Conservation (phyloP, 2,797 vertebrate species). For the Ctenosaura bakeri region DNA sequence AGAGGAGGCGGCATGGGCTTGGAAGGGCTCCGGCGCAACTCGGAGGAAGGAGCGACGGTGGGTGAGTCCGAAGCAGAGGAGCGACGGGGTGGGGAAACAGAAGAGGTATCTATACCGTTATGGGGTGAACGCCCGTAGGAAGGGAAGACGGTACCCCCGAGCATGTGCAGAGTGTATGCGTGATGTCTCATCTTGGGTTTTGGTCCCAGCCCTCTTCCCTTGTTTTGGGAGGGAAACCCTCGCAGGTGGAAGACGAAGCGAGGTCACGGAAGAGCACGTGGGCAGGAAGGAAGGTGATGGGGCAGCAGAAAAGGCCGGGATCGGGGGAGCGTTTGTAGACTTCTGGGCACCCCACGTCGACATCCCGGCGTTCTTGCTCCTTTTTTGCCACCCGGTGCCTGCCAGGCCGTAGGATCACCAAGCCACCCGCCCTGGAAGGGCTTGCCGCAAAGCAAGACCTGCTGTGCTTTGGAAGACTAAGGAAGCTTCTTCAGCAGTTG, state of each 20-base stretch:
- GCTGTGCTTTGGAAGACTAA: neutral
- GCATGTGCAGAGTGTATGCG: neutral
- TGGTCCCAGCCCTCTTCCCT: neutral
- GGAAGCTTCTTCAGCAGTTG: neutral
- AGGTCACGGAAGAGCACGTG: no score
- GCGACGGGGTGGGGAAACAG: no score
- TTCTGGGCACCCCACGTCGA: neutral
- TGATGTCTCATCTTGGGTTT: neutral
- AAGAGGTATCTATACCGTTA: no score
- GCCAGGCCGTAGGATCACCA: neutral
- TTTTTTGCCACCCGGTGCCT: no score
- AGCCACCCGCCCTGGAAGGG: neutral
- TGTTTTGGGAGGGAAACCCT: neutral
- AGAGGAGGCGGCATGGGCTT: neutral
- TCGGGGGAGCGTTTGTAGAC: no score
- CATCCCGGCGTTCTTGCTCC: neutral
- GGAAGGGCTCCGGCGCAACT: neutral
- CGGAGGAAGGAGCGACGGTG: neutral
- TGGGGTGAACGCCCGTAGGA: neutral
- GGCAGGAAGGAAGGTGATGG: no score
- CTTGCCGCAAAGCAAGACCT: neutral
- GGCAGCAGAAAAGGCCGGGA: no score
- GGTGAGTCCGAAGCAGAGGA: constrained; percentile 4
- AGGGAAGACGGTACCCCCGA: neutral
- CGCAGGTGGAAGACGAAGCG: neutral